Percentiles rank a stretch among this genome's conserved stretches.
phyloP scores from a whole-genome alignment of 2,888 invertebrate species.

The Apomyelois bistriatella region DNA sequence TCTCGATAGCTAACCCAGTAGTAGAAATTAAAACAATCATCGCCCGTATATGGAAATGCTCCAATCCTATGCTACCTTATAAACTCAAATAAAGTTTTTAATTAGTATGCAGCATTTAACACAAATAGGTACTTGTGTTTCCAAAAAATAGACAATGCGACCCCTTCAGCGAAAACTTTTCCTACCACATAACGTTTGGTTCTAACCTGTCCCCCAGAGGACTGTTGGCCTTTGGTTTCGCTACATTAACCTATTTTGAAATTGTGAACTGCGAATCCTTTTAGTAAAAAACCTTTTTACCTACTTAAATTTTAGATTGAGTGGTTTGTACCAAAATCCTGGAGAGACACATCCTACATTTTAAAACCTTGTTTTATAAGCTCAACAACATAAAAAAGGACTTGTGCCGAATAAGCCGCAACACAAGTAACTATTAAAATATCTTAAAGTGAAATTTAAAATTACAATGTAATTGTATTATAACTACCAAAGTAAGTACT shows the following conservation, averaged over 20 bases:
- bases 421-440: too few species aligned
- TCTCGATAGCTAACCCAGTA: too few species aligned
- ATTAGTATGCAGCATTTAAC: background rate
- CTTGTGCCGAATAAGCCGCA: too few species aligned
- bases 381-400: too few species aligned
- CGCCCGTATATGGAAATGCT: too few species aligned
- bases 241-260: slow-evolving; percentile 54
- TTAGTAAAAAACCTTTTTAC: slow-evolving; percentile 17
- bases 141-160: background rate
- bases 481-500: too few species aligned
- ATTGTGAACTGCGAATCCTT: slow-evolving; percentile 18
- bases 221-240: slow-evolving; percentile 49
- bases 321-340: background rate
- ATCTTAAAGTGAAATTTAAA: too few species aligned
- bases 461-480: too few species aligned
- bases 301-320: background rate
- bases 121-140: background rate
- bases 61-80: too few species aligned
- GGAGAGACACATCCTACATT: too few species aligned
- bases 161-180: background rate
- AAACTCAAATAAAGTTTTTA: background rate
- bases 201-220: slow-evolving; percentile 39
- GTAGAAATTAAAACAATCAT: too few species aligned
- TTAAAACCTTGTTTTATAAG: too few species aligned
- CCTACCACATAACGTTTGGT: slow-evolving; percentile 31